phyloP scores from a whole-genome alignment of 2,888 invertebrate genomes.

The Steromphala cineraria region DNA sequence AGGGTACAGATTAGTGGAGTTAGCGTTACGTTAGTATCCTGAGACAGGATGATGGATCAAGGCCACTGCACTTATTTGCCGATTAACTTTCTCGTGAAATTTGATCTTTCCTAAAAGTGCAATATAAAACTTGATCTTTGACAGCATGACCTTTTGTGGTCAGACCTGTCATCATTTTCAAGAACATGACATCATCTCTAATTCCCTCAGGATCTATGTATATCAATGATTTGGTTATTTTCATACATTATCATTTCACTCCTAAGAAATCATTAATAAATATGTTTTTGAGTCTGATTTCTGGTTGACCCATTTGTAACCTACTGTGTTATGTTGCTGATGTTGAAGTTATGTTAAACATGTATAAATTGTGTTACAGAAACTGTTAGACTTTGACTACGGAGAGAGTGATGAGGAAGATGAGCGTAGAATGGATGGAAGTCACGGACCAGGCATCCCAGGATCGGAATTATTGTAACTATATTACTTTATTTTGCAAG shows the following conservation, averaged over 20 bases:
- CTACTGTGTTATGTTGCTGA: neutral
- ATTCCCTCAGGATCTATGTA: too few species aligned
- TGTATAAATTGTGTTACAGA: constrained; percentile 78
- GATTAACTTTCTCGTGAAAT: neutral
- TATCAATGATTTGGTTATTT: too few species aligned
- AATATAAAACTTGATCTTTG: neutral
- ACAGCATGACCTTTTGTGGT: neutral
- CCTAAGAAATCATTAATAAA: too few species aligned
- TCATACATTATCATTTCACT: too few species aligned
- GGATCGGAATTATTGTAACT: neutral
- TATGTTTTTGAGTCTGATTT: too few species aligned
- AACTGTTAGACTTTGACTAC: constrained; percentile 92
- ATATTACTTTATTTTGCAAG: too few species aligned
- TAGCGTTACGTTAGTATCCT: too few species aligned
- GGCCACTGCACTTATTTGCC: neutral
- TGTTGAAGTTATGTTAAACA: too few species aligned
- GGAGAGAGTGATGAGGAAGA: constrained; percentile 89
- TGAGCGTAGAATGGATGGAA: constrained; percentile 73
- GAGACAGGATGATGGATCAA: neutral
- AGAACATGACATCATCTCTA: too few species aligned
- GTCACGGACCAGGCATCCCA: neutral
- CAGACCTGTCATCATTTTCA: too few species aligned
- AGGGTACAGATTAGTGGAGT: too few species aligned
- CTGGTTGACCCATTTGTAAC: too few species aligned
- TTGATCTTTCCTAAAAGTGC: neutral